Conservation (phyloP, 2,888 invertebrate genomes). For the Napeogenes inachia region DNA sequence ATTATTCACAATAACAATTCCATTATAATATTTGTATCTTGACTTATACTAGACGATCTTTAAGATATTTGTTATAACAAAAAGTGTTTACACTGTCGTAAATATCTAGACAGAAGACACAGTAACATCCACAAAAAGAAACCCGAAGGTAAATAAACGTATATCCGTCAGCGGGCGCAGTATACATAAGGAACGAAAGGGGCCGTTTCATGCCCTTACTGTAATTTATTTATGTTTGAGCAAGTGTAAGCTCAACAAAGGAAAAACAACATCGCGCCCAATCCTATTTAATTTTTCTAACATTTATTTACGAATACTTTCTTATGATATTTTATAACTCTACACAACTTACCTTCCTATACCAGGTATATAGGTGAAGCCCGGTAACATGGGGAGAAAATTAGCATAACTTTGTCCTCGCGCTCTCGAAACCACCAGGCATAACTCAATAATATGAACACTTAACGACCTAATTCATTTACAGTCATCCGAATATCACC, state of each 20-base stretch:
- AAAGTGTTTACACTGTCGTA: slow-evolving; percentile 6
- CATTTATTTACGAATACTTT: background rate
- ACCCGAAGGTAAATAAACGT: slow-evolving; percentile 32
- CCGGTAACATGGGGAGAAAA: slow-evolving; percentile 67
- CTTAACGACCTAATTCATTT: slow-evolving; percentile 37
- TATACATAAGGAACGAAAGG: slow-evolving; percentile 42
- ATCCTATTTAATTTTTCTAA: background rate
- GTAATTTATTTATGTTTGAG: slow-evolving; percentile 50
- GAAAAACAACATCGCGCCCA: slow-evolving; percentile 15
- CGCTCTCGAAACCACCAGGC: slow-evolving; percentile 57
- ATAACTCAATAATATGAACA: slow-evolving; percentile 50
- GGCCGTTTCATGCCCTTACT: slow-evolving; percentile 42
- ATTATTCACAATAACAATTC: no score
- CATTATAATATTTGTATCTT: no score
- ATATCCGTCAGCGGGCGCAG: slow-evolving; percentile 33
- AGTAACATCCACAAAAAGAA: slow-evolving; percentile 18
- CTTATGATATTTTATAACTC: background rate
- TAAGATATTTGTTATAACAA: background rate
- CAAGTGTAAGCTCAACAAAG: slow-evolving; percentile 30
- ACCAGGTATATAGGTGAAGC: slow-evolving; percentile 70
- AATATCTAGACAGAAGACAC: slow-evolving; percentile 23
- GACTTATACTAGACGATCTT: background rate
- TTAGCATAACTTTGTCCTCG: slow-evolving; percentile 72
- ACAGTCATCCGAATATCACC: slow-evolving; percentile 38
- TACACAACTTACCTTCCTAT: slow-evolving; percentile 62